Base-by-base conservation (phyloP, 2,888 invertebrate species). In the Caprella mutica region DNA sequence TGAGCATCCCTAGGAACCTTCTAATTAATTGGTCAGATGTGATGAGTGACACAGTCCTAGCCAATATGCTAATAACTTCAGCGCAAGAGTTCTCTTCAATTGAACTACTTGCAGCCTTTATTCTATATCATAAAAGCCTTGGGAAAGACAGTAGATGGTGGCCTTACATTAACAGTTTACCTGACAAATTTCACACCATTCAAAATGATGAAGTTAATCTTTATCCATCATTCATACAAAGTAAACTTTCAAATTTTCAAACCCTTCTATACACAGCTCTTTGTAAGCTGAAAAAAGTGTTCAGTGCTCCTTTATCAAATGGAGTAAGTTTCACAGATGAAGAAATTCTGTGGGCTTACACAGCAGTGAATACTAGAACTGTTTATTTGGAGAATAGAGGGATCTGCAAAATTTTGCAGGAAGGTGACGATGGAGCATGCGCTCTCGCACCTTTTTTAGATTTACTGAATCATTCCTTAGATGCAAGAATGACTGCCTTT, bases 391-490 rank as follows among this genome's bases (percentile, higher is more conserved):
- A 80, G 38, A 70, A 73, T 60, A 73, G 77, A 52, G 77, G 77
- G 66, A 79, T 81, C 26, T 17, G 43, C 21, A 27, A 39, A 33
- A 9, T 52, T 17, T 17, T 59, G 19, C 77, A 53, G 14, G 71
- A 71, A 55, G 55, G 60, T 19, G 63, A 66, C 38, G 55, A 62
- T 19, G 63, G 65, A 33, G 51, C 27, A 0, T 57, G 40, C 51
- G 90, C 89, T 5, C 72, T 93, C 50, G 89, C 87, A 62, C 93
- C 93, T 0, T 88, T 84, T 71, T 76, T 93, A 59, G 93, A 93
- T 72, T 80, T 93, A 75, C 84, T 93, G 64, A 93, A 93, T 75
- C 93, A 93, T 70, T 82, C 83, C 55, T 77, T 67, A 33, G 46
- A 57, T 24, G 73, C 73, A 6, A 69, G 71, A 66, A 69, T 74